Conservation (phyloP, 2,797 vertebrate genomes). For the Notolabrus celidotus region DNA sequence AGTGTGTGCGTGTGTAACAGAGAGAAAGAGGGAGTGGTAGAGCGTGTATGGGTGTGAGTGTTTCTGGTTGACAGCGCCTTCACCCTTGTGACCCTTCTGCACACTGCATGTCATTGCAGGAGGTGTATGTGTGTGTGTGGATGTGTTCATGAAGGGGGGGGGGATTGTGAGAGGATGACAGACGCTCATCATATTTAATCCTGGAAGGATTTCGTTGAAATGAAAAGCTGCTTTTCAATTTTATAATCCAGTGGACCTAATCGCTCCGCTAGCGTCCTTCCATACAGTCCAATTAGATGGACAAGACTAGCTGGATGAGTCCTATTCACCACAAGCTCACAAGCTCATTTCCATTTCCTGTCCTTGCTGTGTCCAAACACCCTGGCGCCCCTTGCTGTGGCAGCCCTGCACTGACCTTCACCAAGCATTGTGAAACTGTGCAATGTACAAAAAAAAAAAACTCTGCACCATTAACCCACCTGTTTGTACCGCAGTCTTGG, state of each 20-base stretch:
- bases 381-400: slow-evolving; percentile 10
- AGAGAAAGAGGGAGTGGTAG: slow-evolving; percentile 24
- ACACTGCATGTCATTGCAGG: slow-evolving; percentile 39
- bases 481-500: slow-evolving; percentile 76
- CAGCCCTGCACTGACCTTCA: slow-evolving; percentile 64
- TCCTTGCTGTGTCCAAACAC: slow-evolving; percentile 54
- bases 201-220: slow-evolving; percentile 79
- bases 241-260: slow-evolving; percentile 82
- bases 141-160: slow-evolving; percentile 31
- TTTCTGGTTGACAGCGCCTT: slow-evolving; percentile 56
- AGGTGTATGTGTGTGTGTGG: slow-evolving; percentile 40
- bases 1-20: slow-evolving; percentile 32
- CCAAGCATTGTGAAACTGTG: slow-evolving; percentile 30
- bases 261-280: slow-evolving; percentile 63
- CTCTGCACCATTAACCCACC: slow-evolving; percentile 68
- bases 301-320: slow-evolving; percentile 64
- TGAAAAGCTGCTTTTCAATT: slow-evolving; percentile 86
- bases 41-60: slow-evolving; percentile 36
- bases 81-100: slow-evolving; percentile 54
- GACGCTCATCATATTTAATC: slow-evolving; percentile 84
- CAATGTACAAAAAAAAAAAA: slow-evolving; percentile 47
- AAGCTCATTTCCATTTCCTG: slow-evolving; percentile 50
- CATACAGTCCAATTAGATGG: slow-evolving; percentile 81
- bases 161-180: slow-evolving; percentile 70
- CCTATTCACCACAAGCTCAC: slow-evolving; percentile 46